Evolutionary conservation across 2,113 vertebrate genomes (phyloP).

Genomic region (Oceanodroma tethys): DNA sequence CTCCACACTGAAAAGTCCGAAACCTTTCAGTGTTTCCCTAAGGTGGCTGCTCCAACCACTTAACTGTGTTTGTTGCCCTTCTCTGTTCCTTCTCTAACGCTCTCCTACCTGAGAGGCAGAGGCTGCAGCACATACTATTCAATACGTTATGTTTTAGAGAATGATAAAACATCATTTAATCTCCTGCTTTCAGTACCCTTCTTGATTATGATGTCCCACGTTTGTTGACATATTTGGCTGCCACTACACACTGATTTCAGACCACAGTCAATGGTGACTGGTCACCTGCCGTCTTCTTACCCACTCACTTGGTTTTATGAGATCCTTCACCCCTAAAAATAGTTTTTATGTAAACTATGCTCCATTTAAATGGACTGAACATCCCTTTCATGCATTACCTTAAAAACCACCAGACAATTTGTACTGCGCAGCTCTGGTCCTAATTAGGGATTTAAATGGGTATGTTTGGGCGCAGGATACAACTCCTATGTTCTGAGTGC

Average conservation of each 20-base stretch:
- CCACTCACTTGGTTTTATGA: background rate
- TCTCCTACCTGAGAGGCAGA: background rate
- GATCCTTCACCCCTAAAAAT: background rate
- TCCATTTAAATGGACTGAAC: background rate
- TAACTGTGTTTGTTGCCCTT: background rate
- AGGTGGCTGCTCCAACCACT: background rate
- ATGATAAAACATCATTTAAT: background rate
- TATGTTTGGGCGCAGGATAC: background rate
- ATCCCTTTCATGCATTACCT: background rate
- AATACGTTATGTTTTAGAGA: background rate
- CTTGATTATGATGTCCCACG: background rate
- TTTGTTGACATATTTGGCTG: background rate
- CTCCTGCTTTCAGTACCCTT: background rate
- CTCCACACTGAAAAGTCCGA: background rate
- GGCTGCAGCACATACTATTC: background rate
- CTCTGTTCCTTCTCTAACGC: background rate
- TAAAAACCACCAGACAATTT: background rate
- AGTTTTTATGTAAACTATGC: background rate
- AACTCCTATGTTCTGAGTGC: background rate
- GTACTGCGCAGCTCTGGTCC: background rate
- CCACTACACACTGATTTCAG: background rate
- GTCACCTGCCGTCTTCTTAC: background rate
- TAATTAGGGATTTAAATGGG: background rate
- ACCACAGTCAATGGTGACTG: background rate
- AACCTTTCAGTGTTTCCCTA: background rate